A percentile compares a stretch with the other conserved stretches of the same genome.
Evolutionary conservation across 1,140 invertebrate species (phyloP).

Genomic region (Drosophila trapezifrons): DNA sequence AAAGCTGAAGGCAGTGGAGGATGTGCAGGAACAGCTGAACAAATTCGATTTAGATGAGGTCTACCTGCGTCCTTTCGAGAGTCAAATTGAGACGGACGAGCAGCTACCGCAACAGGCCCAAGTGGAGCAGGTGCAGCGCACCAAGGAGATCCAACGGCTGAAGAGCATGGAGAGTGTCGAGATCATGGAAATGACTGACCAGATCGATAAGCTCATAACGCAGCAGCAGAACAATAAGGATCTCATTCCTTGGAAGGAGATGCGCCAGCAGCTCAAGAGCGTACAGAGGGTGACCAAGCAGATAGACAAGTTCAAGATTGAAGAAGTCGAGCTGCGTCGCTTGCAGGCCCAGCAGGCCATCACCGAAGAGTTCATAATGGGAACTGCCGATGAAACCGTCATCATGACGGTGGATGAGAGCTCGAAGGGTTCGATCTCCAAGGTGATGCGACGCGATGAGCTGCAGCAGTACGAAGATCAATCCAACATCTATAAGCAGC

Average conservation of each 20-base stretch:
- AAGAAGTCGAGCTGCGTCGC: conserved; percentile 77
- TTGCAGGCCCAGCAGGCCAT: conserved; percentile 65
- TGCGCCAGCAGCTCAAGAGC: conserved; percentile 81
- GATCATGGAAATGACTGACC: conserved; percentile 81
- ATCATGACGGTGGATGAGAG: conserved; percentile 70
- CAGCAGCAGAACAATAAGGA: conserved; percentile 73
- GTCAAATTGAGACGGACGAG: conserved; percentile 66
- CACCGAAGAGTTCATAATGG: conserved; percentile 54
- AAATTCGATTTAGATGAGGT: conserved; percentile 82
- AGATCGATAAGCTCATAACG: conserved; percentile 78
- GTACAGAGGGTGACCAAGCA: conserved; percentile 76
- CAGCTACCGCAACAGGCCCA: conserved; percentile 67
- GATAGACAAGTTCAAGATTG: conserved; percentile 82
- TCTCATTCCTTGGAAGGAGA: conserved; percentile 80
- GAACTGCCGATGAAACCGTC: conserved; percentile 51
- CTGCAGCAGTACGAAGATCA: conserved; percentile 72
- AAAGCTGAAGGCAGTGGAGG: conserved; percentile 75
- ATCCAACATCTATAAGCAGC: conserved; percentile 63
- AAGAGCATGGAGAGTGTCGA: conserved; percentile 84
- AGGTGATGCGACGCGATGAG: conserved; percentile 63
- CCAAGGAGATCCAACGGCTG: conserved; percentile 72
- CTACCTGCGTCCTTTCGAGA: conserved; percentile 68
- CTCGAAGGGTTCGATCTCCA: conserved; percentile 77
- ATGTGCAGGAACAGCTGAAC: conserved; percentile 74
- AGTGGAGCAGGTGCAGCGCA: conserved; percentile 64